These are phyloP conservation scores for Leptobrachium ailaonicum DNA, from an alignment of 2,113 vertebrate species.

Conservation along the genomic window DNA sequence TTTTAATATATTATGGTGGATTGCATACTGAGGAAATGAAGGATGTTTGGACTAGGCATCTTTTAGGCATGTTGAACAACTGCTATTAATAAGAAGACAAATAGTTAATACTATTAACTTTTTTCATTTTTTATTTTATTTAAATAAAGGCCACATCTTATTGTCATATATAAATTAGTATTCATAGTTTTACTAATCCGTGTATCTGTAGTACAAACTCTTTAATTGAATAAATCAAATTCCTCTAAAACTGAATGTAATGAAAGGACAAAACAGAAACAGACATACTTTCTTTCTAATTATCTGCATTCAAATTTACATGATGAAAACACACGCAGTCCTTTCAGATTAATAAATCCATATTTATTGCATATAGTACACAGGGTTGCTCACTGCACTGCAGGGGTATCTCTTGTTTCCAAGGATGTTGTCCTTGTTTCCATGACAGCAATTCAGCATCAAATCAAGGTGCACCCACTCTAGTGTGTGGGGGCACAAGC, in stretches of 20 bases:
- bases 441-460: constrained; percentile 30
- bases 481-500: constrained; percentile 44
- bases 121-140: too few species aligned
- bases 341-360: background rate
- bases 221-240: background rate
- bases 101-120: too few species aligned
- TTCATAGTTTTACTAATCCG: too few species aligned
- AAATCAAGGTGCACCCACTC: constrained; percentile 46
- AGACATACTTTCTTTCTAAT: background rate
- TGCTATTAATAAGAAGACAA: too few species aligned
- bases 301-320: background rate
- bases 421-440: constrained; percentile 36
- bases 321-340: background rate
- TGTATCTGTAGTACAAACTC: too few species aligned
- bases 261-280: background rate
- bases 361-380: background rate
- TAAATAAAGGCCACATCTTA: too few species aligned
- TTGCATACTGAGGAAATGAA: too few species aligned
- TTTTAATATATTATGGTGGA: too few species aligned
- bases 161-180: too few species aligned
- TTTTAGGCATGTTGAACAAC: too few species aligned
- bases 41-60: too few species aligned
- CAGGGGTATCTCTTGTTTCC: constrained; percentile 40
- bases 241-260: background rate
- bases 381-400: constrained; percentile 28